Conservation (phyloP, 2,797 vertebrate species). For the Peromyscus attwateri region DNA sequence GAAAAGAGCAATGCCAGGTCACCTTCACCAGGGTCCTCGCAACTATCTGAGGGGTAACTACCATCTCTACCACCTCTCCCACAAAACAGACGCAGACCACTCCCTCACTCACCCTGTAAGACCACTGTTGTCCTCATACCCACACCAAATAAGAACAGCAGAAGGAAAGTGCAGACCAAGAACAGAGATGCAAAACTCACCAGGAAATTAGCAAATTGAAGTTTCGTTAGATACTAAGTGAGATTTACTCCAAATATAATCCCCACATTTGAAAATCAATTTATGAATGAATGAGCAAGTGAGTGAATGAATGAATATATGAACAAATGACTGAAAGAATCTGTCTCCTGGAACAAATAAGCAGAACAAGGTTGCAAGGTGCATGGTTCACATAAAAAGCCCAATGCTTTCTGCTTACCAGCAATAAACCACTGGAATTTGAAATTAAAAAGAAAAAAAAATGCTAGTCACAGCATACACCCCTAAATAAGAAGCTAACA, state of each 20-base stretch:
- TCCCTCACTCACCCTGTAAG: not conserved
- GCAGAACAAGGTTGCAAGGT: not conserved
- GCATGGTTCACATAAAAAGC: not conserved
- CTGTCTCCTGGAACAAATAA: not conserved
- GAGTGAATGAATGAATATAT: not conserved
- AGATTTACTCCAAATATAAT: not conserved
- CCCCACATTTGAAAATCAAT: not conserved
- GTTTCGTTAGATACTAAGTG: too few species aligned
- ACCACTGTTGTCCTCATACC: not conserved
- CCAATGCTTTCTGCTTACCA: too few species aligned
- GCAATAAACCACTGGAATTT: not conserved
- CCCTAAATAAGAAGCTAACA: too few species aligned
- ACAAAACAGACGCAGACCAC: not conserved
- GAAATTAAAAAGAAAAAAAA: not conserved
- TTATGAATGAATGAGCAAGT: not conserved
- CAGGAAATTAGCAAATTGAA: not conserved
- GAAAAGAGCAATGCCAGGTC: too few species aligned
- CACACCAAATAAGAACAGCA: not conserved
- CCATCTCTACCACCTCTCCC: rapidly evolving
- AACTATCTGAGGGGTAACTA: rapidly evolving
- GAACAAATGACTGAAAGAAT: not conserved
- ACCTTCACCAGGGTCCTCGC: not conserved
- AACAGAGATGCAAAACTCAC: not conserved
- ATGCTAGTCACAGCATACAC: not conserved
- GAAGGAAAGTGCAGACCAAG: not conserved